Conservation (phyloP, 92 coral and sea anemone species). For the Nematostella vectensis region DNA sequence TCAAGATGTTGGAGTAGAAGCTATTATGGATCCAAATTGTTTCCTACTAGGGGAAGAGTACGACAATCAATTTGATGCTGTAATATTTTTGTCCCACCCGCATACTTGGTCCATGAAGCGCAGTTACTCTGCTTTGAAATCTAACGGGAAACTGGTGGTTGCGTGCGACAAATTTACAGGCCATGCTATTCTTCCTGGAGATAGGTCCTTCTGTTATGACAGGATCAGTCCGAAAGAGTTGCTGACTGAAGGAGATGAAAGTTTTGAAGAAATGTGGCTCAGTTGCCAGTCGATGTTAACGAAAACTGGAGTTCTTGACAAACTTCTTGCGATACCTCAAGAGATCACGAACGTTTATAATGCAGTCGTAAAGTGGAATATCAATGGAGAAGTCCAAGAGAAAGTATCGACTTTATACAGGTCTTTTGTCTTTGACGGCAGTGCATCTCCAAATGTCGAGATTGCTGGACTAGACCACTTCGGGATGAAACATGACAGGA, state of each 20-base stretch:
- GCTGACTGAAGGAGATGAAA: slow-evolving; percentile 12
- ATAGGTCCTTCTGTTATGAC: slow-evolving; percentile 27
- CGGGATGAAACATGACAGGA: slow-evolving; percentile 35
- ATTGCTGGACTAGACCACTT: slow-evolving; percentile 34
- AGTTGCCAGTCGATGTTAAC: slow-evolving; percentile 16
- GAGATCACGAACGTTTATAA: slow-evolving; percentile 19
- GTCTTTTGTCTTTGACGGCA: slow-evolving; percentile 17
- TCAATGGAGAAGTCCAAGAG: background rate
- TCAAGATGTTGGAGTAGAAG: background rate
- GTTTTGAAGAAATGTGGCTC: slow-evolving; percentile 22
- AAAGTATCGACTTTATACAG: background rate
- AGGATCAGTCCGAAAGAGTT: slow-evolving; percentile 18
- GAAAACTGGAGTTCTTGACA: slow-evolving; percentile 16
- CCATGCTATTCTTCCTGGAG: slow-evolving; percentile 11
- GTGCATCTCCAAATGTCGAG: background rate
- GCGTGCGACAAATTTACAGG: slow-evolving; percentile 19
- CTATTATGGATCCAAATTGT: background rate
- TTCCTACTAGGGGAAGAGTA: background rate
- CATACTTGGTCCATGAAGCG: slow-evolving; percentile 11
- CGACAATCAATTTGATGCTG: slow-evolving; percentile 12
- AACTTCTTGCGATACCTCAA: slow-evolving; percentile 25
- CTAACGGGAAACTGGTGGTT: slow-evolving; percentile 34
- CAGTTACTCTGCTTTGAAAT: slow-evolving; percentile 27
- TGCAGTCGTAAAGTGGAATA: slow-evolving; percentile 2
- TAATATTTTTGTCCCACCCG: slow-evolving; percentile 34